phyloP scores from a whole-genome alignment of 2,797 vertebrate genomes.

The Sebastes reedi region DNA sequence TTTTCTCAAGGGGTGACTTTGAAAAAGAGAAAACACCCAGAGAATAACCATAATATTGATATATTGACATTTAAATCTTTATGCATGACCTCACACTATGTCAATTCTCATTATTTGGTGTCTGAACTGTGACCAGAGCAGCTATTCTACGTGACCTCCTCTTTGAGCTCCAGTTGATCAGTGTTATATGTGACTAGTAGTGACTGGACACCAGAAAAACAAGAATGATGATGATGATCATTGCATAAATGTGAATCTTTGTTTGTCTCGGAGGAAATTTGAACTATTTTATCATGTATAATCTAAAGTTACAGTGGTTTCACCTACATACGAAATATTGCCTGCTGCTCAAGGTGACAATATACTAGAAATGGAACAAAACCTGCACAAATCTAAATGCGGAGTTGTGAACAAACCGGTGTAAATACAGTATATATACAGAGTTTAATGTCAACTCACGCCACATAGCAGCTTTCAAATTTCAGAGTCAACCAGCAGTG shows the following conservation, averaged over 20 bases:
- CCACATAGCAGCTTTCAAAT: not conserved
- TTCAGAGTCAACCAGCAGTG: not conserved
- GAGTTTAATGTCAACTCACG: not conserved
- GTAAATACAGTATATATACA: not conserved
- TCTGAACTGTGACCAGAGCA: constrained; percentile 20
- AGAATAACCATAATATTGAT: constrained; percentile 16
- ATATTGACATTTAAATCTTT: constrained; percentile 35
- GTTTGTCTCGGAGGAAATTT: not conserved
- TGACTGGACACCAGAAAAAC: not conserved
- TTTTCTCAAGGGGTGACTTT: not conserved
- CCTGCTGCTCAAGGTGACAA: not conserved
- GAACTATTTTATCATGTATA: not conserved
- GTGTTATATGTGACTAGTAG: not conserved
- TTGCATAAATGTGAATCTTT: not conserved
- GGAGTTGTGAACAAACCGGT: not conserved
- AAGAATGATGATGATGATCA: not conserved
- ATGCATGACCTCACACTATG: constrained; percentile 2
- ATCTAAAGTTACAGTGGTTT: not conserved
- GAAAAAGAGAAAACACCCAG: not conserved
- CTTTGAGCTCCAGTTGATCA: constrained; percentile 28
- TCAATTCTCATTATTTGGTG: constrained; percentile 34
- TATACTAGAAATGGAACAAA: not conserved
- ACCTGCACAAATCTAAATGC: not conserved
- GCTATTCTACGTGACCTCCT: not conserved
- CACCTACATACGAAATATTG: not conserved